Percentiles rank a stretch among this genome's conserved stretches.
Evolutionary conservation across 2,113 vertebrate species (phyloP).

Genomic region (Clupea harengus): DNA sequence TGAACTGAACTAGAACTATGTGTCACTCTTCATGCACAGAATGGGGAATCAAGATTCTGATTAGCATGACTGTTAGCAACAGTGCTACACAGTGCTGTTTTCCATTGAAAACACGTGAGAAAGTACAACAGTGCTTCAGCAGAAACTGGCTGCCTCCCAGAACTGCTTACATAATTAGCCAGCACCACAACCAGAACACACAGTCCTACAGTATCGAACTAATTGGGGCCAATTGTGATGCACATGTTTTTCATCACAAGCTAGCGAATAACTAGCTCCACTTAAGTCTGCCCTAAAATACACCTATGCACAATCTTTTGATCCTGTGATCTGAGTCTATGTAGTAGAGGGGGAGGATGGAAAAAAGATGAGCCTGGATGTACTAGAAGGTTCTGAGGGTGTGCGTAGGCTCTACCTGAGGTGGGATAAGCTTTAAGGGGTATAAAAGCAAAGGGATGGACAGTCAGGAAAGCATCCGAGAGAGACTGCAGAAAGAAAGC

Average conservation of each 20-base stretch:
- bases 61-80: background rate
- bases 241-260: background rate
- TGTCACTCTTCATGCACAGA: background rate
- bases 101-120: background rate
- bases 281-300: slow-evolving; percentile 45
- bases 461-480: background rate
- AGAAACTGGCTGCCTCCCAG: background rate
- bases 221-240: background rate
- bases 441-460: background rate
- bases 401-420: background rate
- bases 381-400: background rate
- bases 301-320: slow-evolving; percentile 35
- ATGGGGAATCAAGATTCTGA: background rate
- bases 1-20: too few species aligned
- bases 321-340: slow-evolving; percentile 31
- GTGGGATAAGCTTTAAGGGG: background rate
- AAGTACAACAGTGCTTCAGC: background rate
- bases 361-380: background rate
- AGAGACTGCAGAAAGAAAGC: background rate
- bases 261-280: background rate
- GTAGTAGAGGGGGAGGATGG: background rate
- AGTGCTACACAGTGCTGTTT: background rate
- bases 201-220: background rate
- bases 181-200: background rate
- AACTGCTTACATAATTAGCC: background rate